Conservation (phyloP, 2,888 invertebrate species). For the Lumbricus terrestris region DNA sequence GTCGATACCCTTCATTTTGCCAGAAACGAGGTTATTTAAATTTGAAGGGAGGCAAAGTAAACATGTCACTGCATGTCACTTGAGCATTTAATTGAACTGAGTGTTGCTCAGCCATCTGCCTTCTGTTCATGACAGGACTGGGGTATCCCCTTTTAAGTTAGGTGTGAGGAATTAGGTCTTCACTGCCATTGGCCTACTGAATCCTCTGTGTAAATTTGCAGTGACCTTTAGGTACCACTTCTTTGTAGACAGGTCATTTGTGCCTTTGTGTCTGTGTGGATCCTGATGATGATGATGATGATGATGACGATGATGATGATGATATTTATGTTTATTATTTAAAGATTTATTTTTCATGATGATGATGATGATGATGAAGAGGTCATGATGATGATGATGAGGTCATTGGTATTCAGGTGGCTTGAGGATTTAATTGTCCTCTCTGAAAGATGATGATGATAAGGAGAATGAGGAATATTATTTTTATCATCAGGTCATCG, state of each 20-base stretch:
- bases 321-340: background rate
- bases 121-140: too few relatives aligned
- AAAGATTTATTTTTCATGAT: background rate
- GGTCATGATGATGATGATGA: too few relatives aligned
- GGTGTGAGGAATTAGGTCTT: too few relatives aligned
- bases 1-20: background rate
- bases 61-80: background rate
- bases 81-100: background rate
- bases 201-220: background rate
- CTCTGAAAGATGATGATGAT: too few relatives aligned
- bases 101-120: background rate
- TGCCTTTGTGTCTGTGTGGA: background rate
- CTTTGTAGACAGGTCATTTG: background rate
- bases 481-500: too few relatives aligned
- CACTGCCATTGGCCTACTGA: background rate
- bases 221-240: background rate
- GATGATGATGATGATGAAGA: background rate
- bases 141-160: too few relatives aligned
- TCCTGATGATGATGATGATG: too few relatives aligned
- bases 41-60: background rate
- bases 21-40: background rate
- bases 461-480: too few relatives aligned
- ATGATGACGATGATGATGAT: background rate
- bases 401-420: too few relatives aligned
- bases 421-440: too few relatives aligned